phyloP scores from a whole-genome alignment of 2,113 vertebrate genomes.

The Thalassoma bifasciatum region DNA sequence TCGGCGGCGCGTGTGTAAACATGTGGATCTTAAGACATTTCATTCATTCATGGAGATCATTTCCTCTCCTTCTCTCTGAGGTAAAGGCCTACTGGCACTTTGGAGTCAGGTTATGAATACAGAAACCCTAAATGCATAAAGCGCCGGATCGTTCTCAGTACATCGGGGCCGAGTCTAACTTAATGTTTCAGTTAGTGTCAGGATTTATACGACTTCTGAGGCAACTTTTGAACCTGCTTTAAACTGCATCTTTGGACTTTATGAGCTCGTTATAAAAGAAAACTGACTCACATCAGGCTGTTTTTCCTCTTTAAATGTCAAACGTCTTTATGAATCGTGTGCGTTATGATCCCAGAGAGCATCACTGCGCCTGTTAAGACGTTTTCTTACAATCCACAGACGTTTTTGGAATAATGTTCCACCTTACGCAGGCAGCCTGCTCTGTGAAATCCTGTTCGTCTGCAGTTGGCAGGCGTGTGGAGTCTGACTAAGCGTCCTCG shows the following conservation, averaged over 20 bases:
- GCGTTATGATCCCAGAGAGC: conserved; percentile 33
- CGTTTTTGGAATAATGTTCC: conserved; percentile 18
- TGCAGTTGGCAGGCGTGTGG: conserved; percentile 43
- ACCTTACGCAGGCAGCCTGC: conserved; percentile 18
- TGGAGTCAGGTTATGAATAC: conserved; percentile 49
- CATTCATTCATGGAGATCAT: conserved; percentile 65
- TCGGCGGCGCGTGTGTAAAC: conserved; percentile 71
- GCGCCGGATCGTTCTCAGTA: conserved; percentile 21
- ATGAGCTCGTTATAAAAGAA: conserved; percentile 31
- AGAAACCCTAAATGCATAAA: conserved; percentile 30
- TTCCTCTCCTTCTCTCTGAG: conserved; percentile 40
- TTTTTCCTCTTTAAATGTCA: conserved; percentile 45
- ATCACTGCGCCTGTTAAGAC: conserved; percentile 35
- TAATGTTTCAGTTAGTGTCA: conserved; percentile 19
- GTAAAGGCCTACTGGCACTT: conserved; percentile 47
- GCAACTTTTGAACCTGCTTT: conserved; percentile 6
- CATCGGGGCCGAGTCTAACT: conserved; percentile 1
- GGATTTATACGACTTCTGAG: conserved; percentile 38
- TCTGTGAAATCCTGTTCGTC: conserved; percentile 36
- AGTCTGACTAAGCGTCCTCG: conserved; percentile 43
- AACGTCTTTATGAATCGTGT: conserved; percentile 36
- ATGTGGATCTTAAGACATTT: conserved; percentile 70
- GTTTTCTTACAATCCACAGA: conserved; percentile 30
- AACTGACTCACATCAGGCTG: conserved; percentile 13
- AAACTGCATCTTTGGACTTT: conserved; percentile 33